Percentiles rank a stretch among this genome's conserved stretches.
phyloP scores from a whole-genome alignment of 2,113 vertebrate species.

The Sebastes fasciatus region DNA sequence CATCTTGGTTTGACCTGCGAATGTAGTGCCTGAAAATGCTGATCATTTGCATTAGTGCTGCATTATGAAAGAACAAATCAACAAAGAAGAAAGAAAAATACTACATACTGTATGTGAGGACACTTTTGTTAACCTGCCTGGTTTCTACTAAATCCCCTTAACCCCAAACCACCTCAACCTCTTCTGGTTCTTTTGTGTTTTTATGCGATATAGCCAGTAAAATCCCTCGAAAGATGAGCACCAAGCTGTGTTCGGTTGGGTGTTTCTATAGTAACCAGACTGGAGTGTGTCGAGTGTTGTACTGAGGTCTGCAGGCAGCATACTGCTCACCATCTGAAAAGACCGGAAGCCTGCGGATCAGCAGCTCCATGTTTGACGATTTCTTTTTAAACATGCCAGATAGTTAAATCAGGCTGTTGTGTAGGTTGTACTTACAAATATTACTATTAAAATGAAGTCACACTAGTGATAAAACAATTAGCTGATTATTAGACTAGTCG shows the following conservation, averaged over 20 bases:
- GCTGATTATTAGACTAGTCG: not conserved
- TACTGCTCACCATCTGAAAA: constrained; percentile 7
- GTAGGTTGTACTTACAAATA: not conserved
- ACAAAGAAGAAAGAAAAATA: not conserved
- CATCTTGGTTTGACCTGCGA: not conserved
- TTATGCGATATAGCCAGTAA: not conserved
- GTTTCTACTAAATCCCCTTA: not conserved
- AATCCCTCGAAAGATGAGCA: not conserved
- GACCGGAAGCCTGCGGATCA: not conserved
- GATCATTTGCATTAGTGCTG: not conserved
- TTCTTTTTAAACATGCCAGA: not conserved
- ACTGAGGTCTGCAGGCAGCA: constrained; percentile 4
- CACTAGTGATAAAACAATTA: not conserved
- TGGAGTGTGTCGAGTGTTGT: constrained; percentile 75
- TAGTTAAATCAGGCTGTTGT: not conserved
- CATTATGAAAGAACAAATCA: not conserved
- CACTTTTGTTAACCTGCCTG: not conserved
- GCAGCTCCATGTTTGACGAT: not conserved
- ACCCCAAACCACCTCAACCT: not conserved
- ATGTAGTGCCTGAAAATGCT: not conserved
- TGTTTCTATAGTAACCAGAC: constrained; percentile 86
- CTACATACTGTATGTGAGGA: not conserved
- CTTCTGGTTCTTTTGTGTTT: not conserved
- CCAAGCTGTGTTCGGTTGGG: not conserved
- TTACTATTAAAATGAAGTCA: not conserved